Base-by-base conservation (phyloP, 92 coral and sea anemone genomes). In the Zoanthus solanderi region DNA sequence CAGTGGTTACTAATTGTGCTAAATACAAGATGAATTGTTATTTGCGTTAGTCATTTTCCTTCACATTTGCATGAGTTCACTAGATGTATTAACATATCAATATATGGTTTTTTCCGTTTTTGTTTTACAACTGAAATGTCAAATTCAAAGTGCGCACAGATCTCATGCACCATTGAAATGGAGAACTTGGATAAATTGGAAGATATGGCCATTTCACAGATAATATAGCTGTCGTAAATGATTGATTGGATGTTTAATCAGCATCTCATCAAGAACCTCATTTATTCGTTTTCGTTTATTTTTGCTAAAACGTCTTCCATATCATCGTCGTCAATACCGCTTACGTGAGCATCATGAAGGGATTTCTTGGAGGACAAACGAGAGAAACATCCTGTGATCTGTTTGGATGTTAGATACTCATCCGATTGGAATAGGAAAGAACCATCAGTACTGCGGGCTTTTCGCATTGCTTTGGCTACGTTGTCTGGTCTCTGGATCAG, bases 171-270 rank as follows among this genome's bases (percentile, higher is more conserved):
- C 23, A 23, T 23, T 23, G 23, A 23, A 23, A 23, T 23, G 23
- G 23, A 23, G 23, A 23, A 23, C 23, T 23, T 23, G 23, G 23
- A 23, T 23, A 23, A 23, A 23, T 23, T 23, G 23, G 23, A 23
- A 23, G 23, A 23, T 23, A 23, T 23, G 23, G 23, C 23, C 23
- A 23, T 23, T 23, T 23, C 23, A 23, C 23, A 23, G 23, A 23
- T 23, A 23, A 87, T 83, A 54, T 88, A 83, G 13, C 84, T 52
- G 11, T 91, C 88, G 61, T 87, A 87, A 14, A 63, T 23, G 23
- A 23, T 23, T 88, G 63, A 91, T 88, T 60, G 91, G 93, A 87
- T 91, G 93, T 57, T 47, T 68, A 79, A 85, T 87, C 23, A 80
- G 65, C 46, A 90, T 67, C 71, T 78, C 87, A 47, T 68, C 71